A percentile compares a stretch with the other conserved stretches of the same genome.
phyloP scores from a whole-genome alignment of 2,797 vertebrate genomes.

The Botia kubotai region DNA sequence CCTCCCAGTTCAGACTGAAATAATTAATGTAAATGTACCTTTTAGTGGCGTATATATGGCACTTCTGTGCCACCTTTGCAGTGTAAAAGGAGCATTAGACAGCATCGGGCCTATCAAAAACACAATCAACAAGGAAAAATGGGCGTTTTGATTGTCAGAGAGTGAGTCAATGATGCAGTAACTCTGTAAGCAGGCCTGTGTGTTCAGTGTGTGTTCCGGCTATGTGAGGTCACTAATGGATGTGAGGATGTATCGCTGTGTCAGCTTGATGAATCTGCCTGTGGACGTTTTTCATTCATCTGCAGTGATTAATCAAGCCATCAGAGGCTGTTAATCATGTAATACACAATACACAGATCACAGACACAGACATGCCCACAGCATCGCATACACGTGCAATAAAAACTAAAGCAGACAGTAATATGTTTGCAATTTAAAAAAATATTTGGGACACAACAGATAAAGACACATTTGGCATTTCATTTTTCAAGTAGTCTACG shows the following conservation, averaged over 20 bases:
- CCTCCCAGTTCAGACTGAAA: neutral
- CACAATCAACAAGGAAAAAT: slow-evolving; percentile 23
- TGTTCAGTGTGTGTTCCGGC: slow-evolving; percentile 5
- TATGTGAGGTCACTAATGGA: slow-evolving; percentile 63
- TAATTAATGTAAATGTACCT: too few relatives aligned
- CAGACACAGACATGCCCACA: slow-evolving; percentile 57
- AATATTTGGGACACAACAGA: neutral
- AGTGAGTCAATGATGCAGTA: slow-evolving; percentile 32
- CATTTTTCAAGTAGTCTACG: too few relatives aligned
- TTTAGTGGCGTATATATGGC: neutral
- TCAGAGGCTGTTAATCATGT: slow-evolving; percentile 73
- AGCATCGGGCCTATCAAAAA: slow-evolving; percentile 9
- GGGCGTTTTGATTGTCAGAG: slow-evolving; percentile 12
- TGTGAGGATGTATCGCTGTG: slow-evolving; percentile 65
- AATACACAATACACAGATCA: slow-evolving; percentile 64
- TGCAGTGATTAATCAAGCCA: slow-evolving; percentile 58
- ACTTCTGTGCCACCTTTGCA: neutral
- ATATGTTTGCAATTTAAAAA: slow-evolving; percentile 20
- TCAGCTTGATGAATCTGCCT: slow-evolving; percentile 69
- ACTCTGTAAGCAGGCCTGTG: slow-evolving; percentile 6
- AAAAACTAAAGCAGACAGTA: neutral
- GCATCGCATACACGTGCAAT: slow-evolving; percentile 53
- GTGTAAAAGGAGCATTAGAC: neutral
- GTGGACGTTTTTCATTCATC: slow-evolving; percentile 61
- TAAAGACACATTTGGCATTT: too few relatives aligned